A percentile compares a stretch with the other conserved stretches of the same genome.
Conservation (phyloP, 2,888 invertebrate species). For the Sphaerophoria taeniata region DNA sequence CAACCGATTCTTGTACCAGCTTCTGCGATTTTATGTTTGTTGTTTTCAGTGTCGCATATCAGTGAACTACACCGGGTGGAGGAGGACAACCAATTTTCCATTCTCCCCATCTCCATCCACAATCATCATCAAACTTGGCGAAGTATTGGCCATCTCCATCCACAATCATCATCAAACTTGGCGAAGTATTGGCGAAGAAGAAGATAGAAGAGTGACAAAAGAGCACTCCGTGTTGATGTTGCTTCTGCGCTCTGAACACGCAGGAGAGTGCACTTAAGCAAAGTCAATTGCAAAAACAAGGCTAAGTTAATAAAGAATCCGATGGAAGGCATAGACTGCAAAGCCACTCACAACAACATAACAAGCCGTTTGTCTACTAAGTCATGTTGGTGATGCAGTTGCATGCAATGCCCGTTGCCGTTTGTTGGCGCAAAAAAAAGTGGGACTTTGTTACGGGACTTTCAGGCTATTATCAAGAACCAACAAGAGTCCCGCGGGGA, state of each 20-base stretch:
- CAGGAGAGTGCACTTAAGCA: slow-evolving; percentile 37
- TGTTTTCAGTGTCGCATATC: slow-evolving; percentile 54
- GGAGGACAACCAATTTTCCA: too few species aligned
- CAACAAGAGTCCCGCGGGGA: slow-evolving; percentile 62
- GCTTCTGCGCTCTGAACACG: slow-evolving; percentile 13
- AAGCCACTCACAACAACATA: slow-evolving; percentile 2
- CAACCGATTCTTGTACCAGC: slow-evolving; percentile 12
- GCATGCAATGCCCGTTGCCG: slow-evolving; percentile 20
- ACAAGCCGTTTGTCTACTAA: slow-evolving; percentile 19
- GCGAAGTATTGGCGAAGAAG: slow-evolving; percentile 15
- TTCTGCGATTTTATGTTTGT: slow-evolving; percentile 33
- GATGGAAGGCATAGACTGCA: slow-evolving; percentile 48
- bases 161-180: slow-evolving; percentile 7
- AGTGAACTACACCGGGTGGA: slow-evolving; percentile 29
- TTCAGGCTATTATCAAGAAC: slow-evolving; percentile 76
- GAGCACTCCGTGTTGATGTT: slow-evolving; percentile 36
- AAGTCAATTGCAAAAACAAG: slow-evolving; percentile 68
- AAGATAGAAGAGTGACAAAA: slow-evolving; percentile 44
- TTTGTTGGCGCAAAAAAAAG: slow-evolving; percentile 77
- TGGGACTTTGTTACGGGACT: slow-evolving; percentile 83
- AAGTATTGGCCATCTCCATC: slow-evolving; percentile 9
- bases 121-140: too few species aligned
- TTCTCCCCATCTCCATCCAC: too few species aligned
- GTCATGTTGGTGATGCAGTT: slow-evolving; percentile 53
- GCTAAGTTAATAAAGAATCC: slow-evolving; percentile 72